Evolutionary conservation across 2,113 vertebrate genomes (phyloP).

Genomic region (Stegostoma tigrinum): DNA sequence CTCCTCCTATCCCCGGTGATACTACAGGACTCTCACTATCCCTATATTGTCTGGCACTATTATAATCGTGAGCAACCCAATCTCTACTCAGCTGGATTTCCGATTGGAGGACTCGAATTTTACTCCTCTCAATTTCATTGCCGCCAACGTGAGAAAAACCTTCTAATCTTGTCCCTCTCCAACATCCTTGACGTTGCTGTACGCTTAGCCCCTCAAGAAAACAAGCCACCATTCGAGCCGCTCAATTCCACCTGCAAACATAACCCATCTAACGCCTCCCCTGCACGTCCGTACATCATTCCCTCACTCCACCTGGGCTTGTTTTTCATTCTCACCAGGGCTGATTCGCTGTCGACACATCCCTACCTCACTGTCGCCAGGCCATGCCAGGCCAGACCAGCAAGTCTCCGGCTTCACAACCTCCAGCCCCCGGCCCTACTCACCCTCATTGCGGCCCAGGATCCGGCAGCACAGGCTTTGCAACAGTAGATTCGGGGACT

Average conservation of each 20-base stretch:
- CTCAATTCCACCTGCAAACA: neutral
- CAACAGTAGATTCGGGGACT: conserved; percentile 89
- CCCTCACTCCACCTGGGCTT: too few species aligned
- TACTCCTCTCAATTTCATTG: neutral
- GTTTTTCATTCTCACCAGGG: too few species aligned
- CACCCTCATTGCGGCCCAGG: conserved; percentile 90
- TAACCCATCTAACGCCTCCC: too few species aligned
- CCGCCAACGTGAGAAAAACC: neutral
- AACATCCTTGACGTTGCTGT: neutral
- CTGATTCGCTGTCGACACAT: too few species aligned
- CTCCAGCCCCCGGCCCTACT: conserved; percentile 4
- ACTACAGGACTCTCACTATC: neutral
- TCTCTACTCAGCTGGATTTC: neutral
- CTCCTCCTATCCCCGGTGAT: too few species aligned
- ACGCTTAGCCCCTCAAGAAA: neutral
- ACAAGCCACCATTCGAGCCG: neutral
- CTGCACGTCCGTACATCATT: too few species aligned
- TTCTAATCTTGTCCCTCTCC: neutral
- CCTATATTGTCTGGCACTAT: neutral
- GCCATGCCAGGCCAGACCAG: neutral
- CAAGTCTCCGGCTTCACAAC: too few species aligned
- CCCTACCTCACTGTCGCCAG: too few species aligned
- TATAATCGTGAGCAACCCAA: neutral
- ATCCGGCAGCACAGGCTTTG: conserved; percentile 93
- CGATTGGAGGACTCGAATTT: neutral